Percentiles rank a stretch among this genome's conserved stretches.
These are phyloP conservation scores for Ferdinandea cuprea DNA, from an alignment of 2,888 invertebrate species.

Conservation along the genomic window DNA sequence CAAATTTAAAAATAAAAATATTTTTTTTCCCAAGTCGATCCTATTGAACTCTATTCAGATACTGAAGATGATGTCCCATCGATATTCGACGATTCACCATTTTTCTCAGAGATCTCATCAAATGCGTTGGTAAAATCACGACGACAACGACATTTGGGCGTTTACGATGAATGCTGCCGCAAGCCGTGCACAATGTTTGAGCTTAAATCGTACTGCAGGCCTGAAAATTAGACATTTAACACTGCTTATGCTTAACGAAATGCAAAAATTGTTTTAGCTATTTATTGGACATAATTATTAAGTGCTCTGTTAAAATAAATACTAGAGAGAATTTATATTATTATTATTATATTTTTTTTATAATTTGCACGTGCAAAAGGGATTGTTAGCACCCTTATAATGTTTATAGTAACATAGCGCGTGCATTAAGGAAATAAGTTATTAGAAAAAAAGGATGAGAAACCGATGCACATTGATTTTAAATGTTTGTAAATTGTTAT, in stretches of 20 bases:
- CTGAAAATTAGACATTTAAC: neutral
- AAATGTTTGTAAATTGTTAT: too few species aligned
- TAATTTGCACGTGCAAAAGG: too few species aligned
- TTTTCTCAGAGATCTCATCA: neutral
- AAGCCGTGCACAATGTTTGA: slow-evolving; percentile 1
- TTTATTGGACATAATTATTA: too few species aligned
- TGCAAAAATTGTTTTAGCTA: too few species aligned
- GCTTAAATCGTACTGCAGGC: slow-evolving; percentile 2
- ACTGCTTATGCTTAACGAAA: slow-evolving; percentile 11
- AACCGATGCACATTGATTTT: too few species aligned
- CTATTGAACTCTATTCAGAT: neutral
- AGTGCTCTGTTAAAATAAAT: too few species aligned
- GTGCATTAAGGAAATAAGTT: too few species aligned
- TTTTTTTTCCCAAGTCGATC: neutral
- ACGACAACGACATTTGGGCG: neutral
- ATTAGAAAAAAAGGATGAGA: too few species aligned
- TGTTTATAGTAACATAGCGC: too few species aligned
- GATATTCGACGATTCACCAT: neutral
- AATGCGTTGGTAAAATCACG: neutral
- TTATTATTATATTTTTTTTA: too few species aligned
- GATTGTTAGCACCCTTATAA: too few species aligned
- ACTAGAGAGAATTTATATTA: too few species aligned
- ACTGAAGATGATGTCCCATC: neutral
- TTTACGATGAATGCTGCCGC: neutral
- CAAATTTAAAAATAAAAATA: neutral